A percentile compares a stretch with the other conserved stretches of the same genome.
Conservation (phyloP, 1,140 invertebrate genomes). For the Atta colombica region DNA sequence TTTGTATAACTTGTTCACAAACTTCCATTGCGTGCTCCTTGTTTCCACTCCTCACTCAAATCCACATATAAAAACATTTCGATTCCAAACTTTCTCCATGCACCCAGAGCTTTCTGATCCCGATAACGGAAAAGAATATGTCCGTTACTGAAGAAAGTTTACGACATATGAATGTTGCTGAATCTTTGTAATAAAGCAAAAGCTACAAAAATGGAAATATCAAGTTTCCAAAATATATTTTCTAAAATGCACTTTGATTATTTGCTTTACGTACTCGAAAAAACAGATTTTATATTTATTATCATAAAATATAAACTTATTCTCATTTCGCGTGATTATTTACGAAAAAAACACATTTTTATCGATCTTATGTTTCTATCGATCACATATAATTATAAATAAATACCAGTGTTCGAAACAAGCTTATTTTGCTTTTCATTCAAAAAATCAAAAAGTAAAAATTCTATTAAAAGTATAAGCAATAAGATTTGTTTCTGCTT, state of each 20-base stretch:
- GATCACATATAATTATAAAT: too few species aligned
- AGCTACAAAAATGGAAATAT: background rate
- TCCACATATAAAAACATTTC: background rate
- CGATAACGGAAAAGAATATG: slow-evolving; percentile 7
- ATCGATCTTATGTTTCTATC: background rate
- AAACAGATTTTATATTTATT: background rate
- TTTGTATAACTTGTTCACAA: slow-evolving; percentile 31
- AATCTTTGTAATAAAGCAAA: background rate
- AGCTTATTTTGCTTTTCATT: background rate
- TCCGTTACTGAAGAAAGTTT: slow-evolving; percentile 6
- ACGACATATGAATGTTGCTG: background rate
- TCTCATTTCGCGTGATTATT: background rate
- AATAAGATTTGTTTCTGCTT: background rate
- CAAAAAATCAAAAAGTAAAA: background rate
- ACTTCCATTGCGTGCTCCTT: background rate
- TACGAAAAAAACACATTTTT: background rate
- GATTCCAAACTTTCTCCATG: slow-evolving; percentile 21
- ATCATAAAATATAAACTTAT: background rate
- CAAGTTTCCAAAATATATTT: background rate
- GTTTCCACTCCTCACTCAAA: background rate
- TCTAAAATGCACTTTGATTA: background rate
- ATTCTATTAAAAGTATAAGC: background rate
- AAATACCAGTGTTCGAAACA: too few species aligned
- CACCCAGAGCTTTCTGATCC: background rate
- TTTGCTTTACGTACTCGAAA: background rate